Percentiles rank a stretch among this genome's conserved stretches.
phyloP scores from a whole-genome alignment of 2,888 invertebrate genomes.

The Cetonia aurata region DNA sequence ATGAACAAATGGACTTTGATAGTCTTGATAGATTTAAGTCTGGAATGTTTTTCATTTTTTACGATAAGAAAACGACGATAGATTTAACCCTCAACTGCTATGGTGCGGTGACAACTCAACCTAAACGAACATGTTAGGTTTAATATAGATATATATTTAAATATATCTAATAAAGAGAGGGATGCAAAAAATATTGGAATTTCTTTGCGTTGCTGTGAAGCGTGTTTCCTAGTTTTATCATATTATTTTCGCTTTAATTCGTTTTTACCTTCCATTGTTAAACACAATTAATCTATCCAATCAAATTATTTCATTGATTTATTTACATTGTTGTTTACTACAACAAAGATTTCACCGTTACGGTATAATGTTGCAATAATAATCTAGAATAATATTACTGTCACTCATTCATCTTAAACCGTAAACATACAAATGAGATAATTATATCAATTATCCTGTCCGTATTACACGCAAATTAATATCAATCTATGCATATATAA shows the following conservation, averaged over 20 bases:
- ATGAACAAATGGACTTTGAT: background rate
- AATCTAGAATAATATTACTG: background rate
- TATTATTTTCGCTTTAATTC: no score
- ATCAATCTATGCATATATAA: slow-evolving; percentile 9
- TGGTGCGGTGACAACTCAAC: background rate
- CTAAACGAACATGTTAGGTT: background rate
- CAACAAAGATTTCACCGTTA: no score
- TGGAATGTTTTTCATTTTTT: background rate
- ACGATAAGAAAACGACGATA: background rate
- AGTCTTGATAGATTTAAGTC: no score
- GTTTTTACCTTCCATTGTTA: no score
- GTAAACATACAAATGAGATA: slow-evolving; percentile 11
- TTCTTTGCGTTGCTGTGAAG: no score
- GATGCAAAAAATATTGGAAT: no score
- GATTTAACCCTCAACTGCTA: background rate
- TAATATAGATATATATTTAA: background rate
- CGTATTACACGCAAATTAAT: background rate
- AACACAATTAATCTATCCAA: no score
- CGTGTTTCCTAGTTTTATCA: no score
- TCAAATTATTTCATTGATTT: no score
- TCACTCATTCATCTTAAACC: background rate
- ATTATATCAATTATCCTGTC: slow-evolving; percentile 25
- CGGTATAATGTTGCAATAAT: no score
- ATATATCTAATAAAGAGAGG: no score
- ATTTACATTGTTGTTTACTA: no score